A percentile compares a stretch with the other conserved stretches of the same genome.
These are phyloP conservation scores for Leptoclinus maculatus DNA, from an alignment of 2,797 vertebrate species.

Conservation along the genomic window DNA sequence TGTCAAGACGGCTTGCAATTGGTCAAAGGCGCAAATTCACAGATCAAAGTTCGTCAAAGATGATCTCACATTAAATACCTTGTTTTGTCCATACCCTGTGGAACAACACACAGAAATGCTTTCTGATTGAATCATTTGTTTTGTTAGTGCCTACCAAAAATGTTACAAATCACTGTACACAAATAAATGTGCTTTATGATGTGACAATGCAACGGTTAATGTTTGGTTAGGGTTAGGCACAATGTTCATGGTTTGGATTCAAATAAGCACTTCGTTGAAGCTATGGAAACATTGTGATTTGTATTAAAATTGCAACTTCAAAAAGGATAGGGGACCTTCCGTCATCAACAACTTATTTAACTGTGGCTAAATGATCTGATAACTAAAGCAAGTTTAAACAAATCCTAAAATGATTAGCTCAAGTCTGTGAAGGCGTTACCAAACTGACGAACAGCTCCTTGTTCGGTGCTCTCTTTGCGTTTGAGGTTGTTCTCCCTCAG, in stretches of 20 bases:
- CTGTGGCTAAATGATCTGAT: neutral
- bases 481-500: constrained; percentile 16
- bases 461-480: constrained; percentile 10
- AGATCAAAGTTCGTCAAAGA: neutral
- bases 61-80: neutral
- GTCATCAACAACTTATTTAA: constrained; percentile 24
- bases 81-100: neutral
- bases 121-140: neutral
- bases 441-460: constrained; percentile 29
- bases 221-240: neutral
- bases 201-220: neutral
- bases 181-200: neutral
- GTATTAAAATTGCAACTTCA: neutral
- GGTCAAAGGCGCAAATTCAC: neutral
- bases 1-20: neutral
- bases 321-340: neutral
- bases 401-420: constrained; percentile 23
- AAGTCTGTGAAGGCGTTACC: neutral
- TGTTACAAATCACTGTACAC: neutral
- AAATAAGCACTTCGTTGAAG: neutral
- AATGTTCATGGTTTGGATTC: neutral
- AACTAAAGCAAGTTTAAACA: constrained; percentile 32
- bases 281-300: neutral
- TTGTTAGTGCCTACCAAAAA: neutral
- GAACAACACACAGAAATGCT: neutral